Conservation (phyloP, 2,797 vertebrate species). For the Hippoglossus hippoglossus region DNA sequence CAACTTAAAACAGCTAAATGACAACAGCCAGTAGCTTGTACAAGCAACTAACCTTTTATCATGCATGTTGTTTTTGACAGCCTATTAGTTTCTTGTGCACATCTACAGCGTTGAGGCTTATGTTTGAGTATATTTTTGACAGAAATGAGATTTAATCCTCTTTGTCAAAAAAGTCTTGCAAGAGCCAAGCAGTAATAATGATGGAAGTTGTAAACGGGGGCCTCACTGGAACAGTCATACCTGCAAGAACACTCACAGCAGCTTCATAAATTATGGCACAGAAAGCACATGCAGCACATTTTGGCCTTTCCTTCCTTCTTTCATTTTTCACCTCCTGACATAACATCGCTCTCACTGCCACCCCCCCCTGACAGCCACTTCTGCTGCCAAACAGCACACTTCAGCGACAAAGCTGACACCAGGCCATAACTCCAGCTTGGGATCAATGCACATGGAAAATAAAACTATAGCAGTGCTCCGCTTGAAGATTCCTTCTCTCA, state of each 20-base stretch:
- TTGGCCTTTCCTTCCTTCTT: conserved; percentile 4
- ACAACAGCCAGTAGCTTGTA: conserved; percentile 8
- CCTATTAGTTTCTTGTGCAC: too few species aligned
- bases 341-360: conserved; percentile 19
- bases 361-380: background rate
- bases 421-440: conserved; percentile 18
- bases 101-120: background rate
- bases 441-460: background rate
- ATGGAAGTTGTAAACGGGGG: conserved; percentile 1
- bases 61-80: background rate
- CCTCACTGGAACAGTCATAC: conserved; percentile 5
- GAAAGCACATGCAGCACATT: background rate
- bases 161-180: background rate
- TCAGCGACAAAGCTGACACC: conserved; percentile 30
- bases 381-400: conserved; percentile 23
- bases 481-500: background rate
- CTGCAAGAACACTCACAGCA: conserved; percentile 18
- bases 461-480: background rate
- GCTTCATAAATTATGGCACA: conserved; percentile 26
- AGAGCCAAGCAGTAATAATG: background rate
- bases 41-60: background rate
- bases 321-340: conserved; percentile 36
- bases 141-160: background rate
- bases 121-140: background rate
- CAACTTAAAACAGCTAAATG: background rate